Evolutionary conservation across 2,797 vertebrate genomes (phyloP).

Genomic region (Lates japonicus): DNA sequence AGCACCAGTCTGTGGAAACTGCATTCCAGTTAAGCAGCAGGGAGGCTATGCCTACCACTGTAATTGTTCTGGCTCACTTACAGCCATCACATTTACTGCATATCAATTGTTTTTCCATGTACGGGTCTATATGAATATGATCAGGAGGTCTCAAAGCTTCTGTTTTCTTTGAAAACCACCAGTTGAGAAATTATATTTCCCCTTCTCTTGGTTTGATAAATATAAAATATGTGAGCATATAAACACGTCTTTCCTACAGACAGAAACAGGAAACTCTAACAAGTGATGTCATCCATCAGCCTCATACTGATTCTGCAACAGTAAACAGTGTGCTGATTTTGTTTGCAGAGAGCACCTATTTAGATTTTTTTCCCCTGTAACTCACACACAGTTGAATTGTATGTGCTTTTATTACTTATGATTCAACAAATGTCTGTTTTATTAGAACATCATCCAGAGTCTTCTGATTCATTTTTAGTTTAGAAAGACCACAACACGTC

Average conservation of each 20-base stretch:
- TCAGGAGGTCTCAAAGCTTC: slow-evolving; percentile 2
- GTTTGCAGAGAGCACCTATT: slow-evolving; percentile 14
- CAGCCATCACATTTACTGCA: slow-evolving; percentile 41
- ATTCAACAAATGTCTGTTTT: neutral
- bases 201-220: neutral
- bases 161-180: neutral
- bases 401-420: neutral
- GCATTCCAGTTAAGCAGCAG: slow-evolving; percentile 59
- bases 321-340: slow-evolving; percentile 11
- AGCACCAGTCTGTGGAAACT: slow-evolving; percentile 71
- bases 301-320: slow-evolving; percentile 1
- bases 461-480: neutral
- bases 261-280: neutral
- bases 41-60: slow-evolving; percentile 36
- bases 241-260: neutral
- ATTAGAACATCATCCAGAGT: neutral
- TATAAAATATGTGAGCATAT: neutral
- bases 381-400: neutral
- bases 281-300: slow-evolving; percentile 17
- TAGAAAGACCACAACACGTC: neutral
- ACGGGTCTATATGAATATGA: slow-evolving; percentile 20
- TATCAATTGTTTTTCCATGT: slow-evolving; percentile 43
- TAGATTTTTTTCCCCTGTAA: neutral
- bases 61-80: slow-evolving; percentile 54
- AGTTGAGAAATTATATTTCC: neutral